Conservation (phyloP, 92 coral and sea anemone species). For the Pocillopora grandis region DNA sequence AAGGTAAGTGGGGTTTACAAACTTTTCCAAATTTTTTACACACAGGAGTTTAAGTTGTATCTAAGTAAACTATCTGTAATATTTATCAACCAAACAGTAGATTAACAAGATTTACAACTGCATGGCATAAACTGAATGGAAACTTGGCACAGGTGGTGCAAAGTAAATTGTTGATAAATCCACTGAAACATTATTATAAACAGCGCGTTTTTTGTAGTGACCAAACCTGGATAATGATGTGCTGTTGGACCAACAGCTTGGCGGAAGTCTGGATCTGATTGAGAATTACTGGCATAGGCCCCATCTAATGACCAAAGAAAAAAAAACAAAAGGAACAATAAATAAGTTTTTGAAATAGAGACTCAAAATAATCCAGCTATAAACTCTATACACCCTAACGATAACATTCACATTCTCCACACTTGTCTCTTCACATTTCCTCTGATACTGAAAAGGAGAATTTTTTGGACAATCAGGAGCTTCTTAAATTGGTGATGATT, state of each 20-base stretch:
- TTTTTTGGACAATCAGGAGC: too few relatives aligned
- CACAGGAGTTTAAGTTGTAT: too few relatives aligned
- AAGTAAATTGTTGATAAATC: too few relatives aligned
- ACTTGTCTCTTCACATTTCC: background rate
- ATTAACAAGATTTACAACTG: too few relatives aligned
- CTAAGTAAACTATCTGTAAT: too few relatives aligned
- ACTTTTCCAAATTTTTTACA: too few relatives aligned
- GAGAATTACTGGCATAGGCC: constrained; percentile 56
- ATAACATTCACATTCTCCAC: background rate
- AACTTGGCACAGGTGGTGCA: too few relatives aligned
- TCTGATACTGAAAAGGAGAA: too few relatives aligned
- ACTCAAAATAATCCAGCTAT: background rate
- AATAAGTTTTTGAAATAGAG: background rate
- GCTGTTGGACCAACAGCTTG: constrained; percentile 88
- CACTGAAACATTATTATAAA: background rate
- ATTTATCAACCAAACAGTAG: too few relatives aligned
- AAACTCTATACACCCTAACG: background rate
- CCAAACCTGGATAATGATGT: constrained; percentile 81
- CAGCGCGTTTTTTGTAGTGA: background rate
- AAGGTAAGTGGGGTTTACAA: too few relatives aligned
- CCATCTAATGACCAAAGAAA: constrained; percentile 32
- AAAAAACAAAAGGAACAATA: background rate
- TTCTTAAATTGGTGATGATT: too few relatives aligned
- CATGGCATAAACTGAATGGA: too few relatives aligned
- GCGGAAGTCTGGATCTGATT: constrained; percentile 78